phyloP scores from a whole-genome alignment of 1,140 invertebrate genomes.

The Drosophila tsacasi region DNA sequence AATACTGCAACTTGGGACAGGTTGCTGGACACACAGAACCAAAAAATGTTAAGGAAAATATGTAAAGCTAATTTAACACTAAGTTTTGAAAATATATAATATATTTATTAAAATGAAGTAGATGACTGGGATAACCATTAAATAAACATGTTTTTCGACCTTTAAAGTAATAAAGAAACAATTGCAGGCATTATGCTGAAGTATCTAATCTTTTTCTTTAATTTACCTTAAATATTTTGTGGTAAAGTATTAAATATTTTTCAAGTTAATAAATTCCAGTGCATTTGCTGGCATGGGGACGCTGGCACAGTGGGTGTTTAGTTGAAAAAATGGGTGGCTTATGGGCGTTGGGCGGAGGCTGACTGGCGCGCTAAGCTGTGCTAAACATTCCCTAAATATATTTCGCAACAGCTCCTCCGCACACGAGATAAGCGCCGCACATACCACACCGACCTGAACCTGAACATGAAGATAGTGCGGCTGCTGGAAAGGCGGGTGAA shows the following conservation, averaged over 20 bases:
- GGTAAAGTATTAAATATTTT: too few species aligned
- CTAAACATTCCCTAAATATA: constrained; percentile 83
- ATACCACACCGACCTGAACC: constrained; percentile 56
- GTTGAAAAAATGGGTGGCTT: not conserved
- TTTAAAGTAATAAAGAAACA: not conserved
- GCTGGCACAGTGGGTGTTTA: not conserved
- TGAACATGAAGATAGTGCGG: constrained; percentile 42
- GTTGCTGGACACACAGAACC: not conserved
- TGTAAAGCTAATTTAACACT: not conserved
- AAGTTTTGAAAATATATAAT: not conserved
- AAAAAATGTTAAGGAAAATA: not conserved
- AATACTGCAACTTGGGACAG: constrained; percentile 37
- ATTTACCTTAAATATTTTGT: not conserved
- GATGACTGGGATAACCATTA: accelerated
- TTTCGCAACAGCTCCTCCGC: constrained; percentile 75
- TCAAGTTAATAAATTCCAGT: not conserved
- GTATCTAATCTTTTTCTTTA: not conserved
- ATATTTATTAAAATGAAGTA: not conserved
- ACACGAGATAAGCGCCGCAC: constrained; percentile 70
- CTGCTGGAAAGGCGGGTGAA: constrained; percentile 5
- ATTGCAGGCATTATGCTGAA: not conserved
- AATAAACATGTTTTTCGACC: not conserved
- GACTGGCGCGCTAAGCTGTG: constrained; percentile 74
- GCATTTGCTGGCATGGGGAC: constrained; percentile 1
- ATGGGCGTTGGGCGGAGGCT: constrained; percentile 21